Conservation (phyloP, 2,113 vertebrate species). For the Pleuronectes platessa region DNA sequence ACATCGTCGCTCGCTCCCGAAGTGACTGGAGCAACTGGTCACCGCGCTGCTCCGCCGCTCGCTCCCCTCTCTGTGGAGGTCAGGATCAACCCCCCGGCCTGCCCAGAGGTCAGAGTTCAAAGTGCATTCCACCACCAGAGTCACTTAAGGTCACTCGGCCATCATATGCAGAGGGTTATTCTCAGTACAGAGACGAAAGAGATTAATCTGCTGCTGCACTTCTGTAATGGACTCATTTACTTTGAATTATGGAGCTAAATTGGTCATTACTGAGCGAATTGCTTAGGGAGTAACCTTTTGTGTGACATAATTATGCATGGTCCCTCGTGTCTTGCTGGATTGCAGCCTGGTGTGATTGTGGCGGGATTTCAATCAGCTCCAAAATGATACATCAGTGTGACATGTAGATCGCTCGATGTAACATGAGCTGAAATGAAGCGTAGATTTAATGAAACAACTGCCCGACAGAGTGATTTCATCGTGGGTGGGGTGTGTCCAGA, state of each 20-base stretch:
- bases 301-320: slow-evolving; percentile 20
- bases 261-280: slow-evolving; percentile 51
- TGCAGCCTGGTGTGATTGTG: neutral
- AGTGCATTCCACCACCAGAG: slow-evolving; percentile 60
- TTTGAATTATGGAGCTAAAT: slow-evolving; percentile 49
- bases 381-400: slow-evolving; percentile 18
- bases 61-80: slow-evolving; percentile 37
- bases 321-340: slow-evolving; percentile 24
- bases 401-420: slow-evolving; percentile 2
- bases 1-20: slow-evolving; percentile 36
- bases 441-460: slow-evolving; percentile 36
- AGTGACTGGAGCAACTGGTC: slow-evolving; percentile 73
- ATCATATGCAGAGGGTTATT: slow-evolving; percentile 57
- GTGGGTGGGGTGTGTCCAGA: slow-evolving; percentile 21
- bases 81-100: slow-evolving; percentile 46
- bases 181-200: slow-evolving; percentile 49
- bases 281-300: slow-evolving; percentile 12
- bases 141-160: slow-evolving; percentile 59
- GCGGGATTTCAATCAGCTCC: slow-evolving; percentile 15
- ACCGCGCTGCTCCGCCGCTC: slow-evolving; percentile 7
- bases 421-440: slow-evolving; percentile 1
- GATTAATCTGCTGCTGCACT: slow-evolving; percentile 47
- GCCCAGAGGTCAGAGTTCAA: slow-evolving; percentile 67
- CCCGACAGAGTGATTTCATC: slow-evolving; percentile 6
- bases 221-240: slow-evolving; percentile 54